Evolutionary conservation across 2,888 invertebrate genomes (phyloP).

Genomic region (Argynnis bischoffii): DNA sequence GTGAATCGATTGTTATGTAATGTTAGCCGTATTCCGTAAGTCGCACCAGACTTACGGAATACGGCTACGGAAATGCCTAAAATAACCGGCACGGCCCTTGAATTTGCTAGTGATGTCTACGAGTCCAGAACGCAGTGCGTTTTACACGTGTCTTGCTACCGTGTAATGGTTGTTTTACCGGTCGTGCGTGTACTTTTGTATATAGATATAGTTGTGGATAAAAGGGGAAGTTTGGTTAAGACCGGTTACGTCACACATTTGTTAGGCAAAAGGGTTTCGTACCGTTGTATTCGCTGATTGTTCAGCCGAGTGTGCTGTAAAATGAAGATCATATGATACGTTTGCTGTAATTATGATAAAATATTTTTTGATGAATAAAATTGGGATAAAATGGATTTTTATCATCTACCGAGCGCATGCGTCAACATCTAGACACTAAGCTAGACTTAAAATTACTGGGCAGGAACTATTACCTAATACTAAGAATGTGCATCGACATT

Average conservation of each 20-base stretch:
- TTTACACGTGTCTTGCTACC: conserved; percentile 23
- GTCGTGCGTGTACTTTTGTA: neutral
- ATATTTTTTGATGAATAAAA: conserved; percentile 26
- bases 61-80: conserved; percentile 57
- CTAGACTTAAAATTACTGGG: conserved; percentile 14
- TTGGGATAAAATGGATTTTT: conserved; percentile 24
- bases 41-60: too few species aligned
- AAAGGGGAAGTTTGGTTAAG: conserved; percentile 24
- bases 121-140: conserved; percentile 20
- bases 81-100: conserved; percentile 57
- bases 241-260: conserved; percentile 39
- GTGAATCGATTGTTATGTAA: conserved; percentile 71
- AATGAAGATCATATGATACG: too few species aligned
- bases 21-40: conserved; percentile 38
- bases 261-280: conserved; percentile 6
- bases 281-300: conserved; percentile 1
- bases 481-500: neutral
- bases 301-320: neutral
- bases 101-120: conserved; percentile 43
- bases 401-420: conserved; percentile 28
- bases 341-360: neutral
- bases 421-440: conserved; percentile 11
- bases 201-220: conserved; percentile 1
- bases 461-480: conserved; percentile 6
- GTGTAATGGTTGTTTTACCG: conserved; percentile 8